A percentile compares a stretch with the other conserved stretches of the same genome.
Evolutionary conservation across 2,797 vertebrate species (phyloP).

Genomic region (Chanos chanos): DNA sequence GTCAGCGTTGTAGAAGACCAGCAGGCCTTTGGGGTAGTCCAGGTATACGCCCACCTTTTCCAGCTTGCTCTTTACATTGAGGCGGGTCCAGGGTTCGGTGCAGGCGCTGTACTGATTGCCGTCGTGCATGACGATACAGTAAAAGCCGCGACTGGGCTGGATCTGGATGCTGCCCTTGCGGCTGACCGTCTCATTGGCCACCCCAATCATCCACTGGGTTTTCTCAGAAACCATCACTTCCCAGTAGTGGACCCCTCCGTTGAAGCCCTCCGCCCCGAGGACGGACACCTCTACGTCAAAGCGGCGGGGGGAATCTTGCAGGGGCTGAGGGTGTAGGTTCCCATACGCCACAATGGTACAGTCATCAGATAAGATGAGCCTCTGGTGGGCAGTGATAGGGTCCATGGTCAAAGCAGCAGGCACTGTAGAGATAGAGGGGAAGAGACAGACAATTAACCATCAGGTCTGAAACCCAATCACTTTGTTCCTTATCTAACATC

Average conservation of each 20-base stretch:
- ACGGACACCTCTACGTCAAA: constrained; percentile 97
- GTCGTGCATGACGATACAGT: constrained; percentile 98
- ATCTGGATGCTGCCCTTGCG: constrained; percentile 98
- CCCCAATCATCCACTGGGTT: constrained; percentile 98
- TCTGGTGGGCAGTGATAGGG: constrained; percentile 93
- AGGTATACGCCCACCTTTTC: constrained; percentile 97
- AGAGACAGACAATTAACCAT: not conserved
- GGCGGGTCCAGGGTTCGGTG: constrained; percentile 96
- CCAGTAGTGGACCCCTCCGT: constrained; percentile 91
- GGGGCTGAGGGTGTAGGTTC: constrained; percentile 91
- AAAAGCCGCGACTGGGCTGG: constrained; percentile 92
- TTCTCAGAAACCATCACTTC: constrained; percentile 98
- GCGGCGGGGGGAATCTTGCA: constrained; percentile 94
- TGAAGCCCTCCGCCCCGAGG: constrained; percentile 86
- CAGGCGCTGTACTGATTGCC: constrained; percentile 98
- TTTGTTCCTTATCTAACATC: too few species aligned
- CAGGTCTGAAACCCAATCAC: too few species aligned
- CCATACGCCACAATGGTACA: constrained; percentile 97
- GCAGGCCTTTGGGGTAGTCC: constrained; percentile 92
- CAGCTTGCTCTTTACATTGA: constrained; percentile 93
- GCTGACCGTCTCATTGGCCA: constrained; percentile 89
- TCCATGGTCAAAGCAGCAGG: constrained; percentile 90
- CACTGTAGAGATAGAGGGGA: constrained; percentile 65
- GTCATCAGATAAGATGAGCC: constrained; percentile 94
- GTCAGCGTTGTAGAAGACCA: constrained; percentile 97